Conservation (phyloP, 2,888 invertebrate genomes). For the Eupeodes latifasciatus region DNA sequence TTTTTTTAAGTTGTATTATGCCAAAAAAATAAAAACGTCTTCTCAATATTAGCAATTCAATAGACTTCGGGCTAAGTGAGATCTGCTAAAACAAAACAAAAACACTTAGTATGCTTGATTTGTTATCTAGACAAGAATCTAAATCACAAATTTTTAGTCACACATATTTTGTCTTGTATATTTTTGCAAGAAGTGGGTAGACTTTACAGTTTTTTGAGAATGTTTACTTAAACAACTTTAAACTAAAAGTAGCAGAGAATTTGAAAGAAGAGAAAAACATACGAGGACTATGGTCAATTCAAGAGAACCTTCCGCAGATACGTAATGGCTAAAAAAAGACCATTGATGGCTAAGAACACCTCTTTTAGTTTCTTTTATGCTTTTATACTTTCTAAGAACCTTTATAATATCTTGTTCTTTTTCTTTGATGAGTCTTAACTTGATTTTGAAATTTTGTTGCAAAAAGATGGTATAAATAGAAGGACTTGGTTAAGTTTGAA, state of each 20-base stretch:
- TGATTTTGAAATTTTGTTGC: slow-evolving; percentile 33
- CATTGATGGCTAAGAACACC: background rate
- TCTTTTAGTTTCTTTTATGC: slow-evolving; percentile 19
- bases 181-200: background rate
- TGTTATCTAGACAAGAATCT: slow-evolving; percentile 20
- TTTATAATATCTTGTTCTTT: slow-evolving; percentile 42
- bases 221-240: background rate
- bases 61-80: background rate
- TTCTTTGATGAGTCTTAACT: slow-evolving; percentile 19
- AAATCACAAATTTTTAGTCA: slow-evolving; percentile 13
- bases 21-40: background rate
- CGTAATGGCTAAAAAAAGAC: slow-evolving; percentile 2
- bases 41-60: slow-evolving; percentile 12
- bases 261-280: background rate
- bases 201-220: background rate
- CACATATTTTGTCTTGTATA: background rate
- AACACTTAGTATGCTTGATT: slow-evolving; percentile 19
- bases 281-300: background rate
- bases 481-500: slow-evolving; percentile 50
- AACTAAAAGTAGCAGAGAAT: background rate
- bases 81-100: background rate
- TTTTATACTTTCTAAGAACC: background rate
- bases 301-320: slow-evolving; percentile 13
- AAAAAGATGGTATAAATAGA: slow-evolving; percentile 70
- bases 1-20: background rate